These are phyloP conservation scores for Australoheros scitulus DNA, from an alignment of 2,113 vertebrate species.

Conservation along the genomic window DNA sequence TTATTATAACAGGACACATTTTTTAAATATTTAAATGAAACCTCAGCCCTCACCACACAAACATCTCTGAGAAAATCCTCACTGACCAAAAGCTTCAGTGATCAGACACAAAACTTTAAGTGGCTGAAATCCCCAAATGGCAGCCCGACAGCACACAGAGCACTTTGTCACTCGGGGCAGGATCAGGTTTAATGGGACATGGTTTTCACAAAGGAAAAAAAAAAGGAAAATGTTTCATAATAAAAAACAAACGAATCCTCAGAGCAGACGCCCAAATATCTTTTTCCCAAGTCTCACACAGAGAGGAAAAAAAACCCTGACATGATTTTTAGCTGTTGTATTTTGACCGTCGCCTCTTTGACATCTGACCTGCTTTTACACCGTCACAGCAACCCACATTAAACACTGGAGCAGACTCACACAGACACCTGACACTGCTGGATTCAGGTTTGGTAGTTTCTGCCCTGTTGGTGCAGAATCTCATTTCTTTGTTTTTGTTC, in stretches of 20 bases:
- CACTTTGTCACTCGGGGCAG: background rate
- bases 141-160: background rate
- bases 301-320: background rate
- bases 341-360: background rate
- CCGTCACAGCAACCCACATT: slow-evolving; percentile 16
- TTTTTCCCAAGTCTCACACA: background rate
- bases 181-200: background rate
- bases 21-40: background rate
- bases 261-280: background rate
- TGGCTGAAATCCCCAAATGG: slow-evolving; percentile 24
- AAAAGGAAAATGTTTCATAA: background rate
- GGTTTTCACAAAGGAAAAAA: background rate
- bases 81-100: background rate
- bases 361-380: background rate
- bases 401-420: background rate
- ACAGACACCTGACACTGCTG: slow-evolving; percentile 22
- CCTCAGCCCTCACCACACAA: background rate
- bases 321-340: background rate
- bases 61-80: slow-evolving; percentile 15
- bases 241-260: background rate
- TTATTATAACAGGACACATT: background rate
- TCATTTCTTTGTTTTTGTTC: slow-evolving; percentile 29
- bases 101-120: slow-evolving; percentile 2
- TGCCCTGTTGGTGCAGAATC: slow-evolving; percentile 24
- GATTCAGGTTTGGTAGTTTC: slow-evolving; percentile 34